Percentiles rank a stretch among this genome's conserved stretches.
These are phyloP conservation scores for Copsychus sechellarum DNA, from an alignment of 2,113 vertebrate genomes.

Conservation along the genomic window DNA sequence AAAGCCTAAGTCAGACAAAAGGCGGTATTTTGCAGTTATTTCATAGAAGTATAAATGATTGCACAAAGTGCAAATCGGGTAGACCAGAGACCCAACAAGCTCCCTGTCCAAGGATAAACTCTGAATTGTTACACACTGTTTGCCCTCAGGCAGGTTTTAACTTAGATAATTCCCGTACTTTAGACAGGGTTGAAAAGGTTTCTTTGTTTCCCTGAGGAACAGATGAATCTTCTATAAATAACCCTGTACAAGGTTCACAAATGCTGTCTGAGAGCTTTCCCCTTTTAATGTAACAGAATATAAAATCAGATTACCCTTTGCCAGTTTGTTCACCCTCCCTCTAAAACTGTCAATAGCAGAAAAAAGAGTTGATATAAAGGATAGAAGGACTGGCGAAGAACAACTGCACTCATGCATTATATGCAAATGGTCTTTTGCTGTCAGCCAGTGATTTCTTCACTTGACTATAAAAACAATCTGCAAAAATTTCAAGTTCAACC, in stretches of 20 bases:
- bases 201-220: conserved; percentile 9
- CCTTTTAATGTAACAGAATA: not conserved
- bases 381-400: not conserved
- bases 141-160: conserved; percentile 33
- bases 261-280: not conserved
- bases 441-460: not conserved
- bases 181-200: conserved; percentile 35
- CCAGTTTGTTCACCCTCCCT: not conserved
- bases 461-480: not conserved
- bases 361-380: not conserved
- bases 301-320: not conserved
- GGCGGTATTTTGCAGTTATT: not conserved
- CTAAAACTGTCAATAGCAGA: not conserved
- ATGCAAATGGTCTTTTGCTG: not conserved
- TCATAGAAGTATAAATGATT: not conserved
- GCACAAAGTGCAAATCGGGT: not conserved
- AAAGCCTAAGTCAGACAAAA: not conserved
- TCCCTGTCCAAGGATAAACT: conserved; percentile 24
- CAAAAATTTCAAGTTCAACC: not conserved
- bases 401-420: not conserved
- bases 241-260: not conserved
- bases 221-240: conserved; percentile 22
- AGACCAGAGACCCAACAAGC: not conserved
- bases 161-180: conserved; percentile 8
- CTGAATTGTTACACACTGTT: not conserved